These are phyloP conservation scores for Tachysurus vachellii DNA, from an alignment of 2,113 vertebrate species.

Conservation along the genomic window DNA sequence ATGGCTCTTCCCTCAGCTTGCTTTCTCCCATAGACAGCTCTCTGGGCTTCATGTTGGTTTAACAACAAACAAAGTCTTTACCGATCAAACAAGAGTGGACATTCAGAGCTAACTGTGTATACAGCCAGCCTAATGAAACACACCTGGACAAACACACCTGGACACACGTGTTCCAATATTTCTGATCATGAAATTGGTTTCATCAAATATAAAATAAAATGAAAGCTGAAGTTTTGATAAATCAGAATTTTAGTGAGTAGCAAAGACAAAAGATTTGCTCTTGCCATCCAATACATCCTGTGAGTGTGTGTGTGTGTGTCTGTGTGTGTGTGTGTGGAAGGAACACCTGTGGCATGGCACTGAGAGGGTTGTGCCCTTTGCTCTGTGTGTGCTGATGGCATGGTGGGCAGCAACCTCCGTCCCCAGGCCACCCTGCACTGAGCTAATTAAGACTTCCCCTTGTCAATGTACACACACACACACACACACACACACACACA, in stretches of 20 bases:
- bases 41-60: not conserved
- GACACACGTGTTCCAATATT: not conserved
- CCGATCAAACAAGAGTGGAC: not conserved
- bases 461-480: not conserved
- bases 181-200: not conserved
- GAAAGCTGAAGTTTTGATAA: not conserved
- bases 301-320: conserved; percentile 15
- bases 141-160: not conserved
- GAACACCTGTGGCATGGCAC: conserved; percentile 27
- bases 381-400: conserved; percentile 27
- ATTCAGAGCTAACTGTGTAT: not conserved
- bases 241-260: not conserved
- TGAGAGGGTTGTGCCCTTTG: conserved; percentile 35
- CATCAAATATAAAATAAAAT: not conserved
- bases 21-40: not conserved
- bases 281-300: not conserved
- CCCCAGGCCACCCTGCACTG: conserved; percentile 11
- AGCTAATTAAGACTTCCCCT: conserved; percentile 44
- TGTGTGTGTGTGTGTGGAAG: conserved; percentile 16
- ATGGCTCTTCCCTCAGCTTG: not conserved
- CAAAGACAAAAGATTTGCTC: not conserved
- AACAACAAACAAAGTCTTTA: not conserved
- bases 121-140: not conserved
- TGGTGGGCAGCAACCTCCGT: conserved; percentile 18
- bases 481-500: conserved; percentile 7